phyloP scores from a whole-genome alignment of 53 echinoderm and acorn worm genomes.

The Paracentrotus lividus region DNA sequence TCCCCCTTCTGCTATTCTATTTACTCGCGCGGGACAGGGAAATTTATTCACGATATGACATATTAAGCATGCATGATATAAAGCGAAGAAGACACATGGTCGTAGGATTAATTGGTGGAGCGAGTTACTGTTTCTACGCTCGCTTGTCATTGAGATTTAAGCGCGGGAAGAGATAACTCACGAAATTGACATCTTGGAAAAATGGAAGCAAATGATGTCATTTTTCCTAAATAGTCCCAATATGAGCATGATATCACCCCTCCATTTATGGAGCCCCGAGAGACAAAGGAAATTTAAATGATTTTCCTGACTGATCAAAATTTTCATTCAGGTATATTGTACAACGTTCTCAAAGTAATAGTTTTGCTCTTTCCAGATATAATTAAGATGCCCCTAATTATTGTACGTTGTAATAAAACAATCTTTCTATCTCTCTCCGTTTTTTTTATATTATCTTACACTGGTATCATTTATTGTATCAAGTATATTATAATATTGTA shows the following conservation, averaged over 20 bases:
- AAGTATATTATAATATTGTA: too few relatives aligned
- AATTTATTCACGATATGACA: conserved; percentile 22
- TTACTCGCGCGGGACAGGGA: conserved; percentile 25
- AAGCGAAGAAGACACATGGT: conserved; percentile 51
- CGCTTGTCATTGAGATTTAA: conserved; percentile 20
- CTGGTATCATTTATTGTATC: too few relatives aligned
- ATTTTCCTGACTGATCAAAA: conserved; percentile 21
- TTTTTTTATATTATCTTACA: too few relatives aligned
- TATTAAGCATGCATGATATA: too few relatives aligned
- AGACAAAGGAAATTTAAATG: conserved; percentile 44
- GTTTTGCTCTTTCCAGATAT: too few relatives aligned
- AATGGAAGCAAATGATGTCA: conserved; percentile 47
- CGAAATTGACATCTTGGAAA: conserved; percentile 45
- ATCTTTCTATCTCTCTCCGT: too few relatives aligned
- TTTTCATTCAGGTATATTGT: neutral
- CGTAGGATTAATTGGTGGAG: conserved; percentile 12
- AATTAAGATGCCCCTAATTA: too few relatives aligned
- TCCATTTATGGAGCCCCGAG: neutral
- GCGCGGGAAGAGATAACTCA: conserved; percentile 2
- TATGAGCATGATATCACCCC: neutral
- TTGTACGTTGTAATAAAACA: too few relatives aligned
- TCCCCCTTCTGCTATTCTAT: conserved; percentile 57
- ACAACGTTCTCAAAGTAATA: too few relatives aligned
- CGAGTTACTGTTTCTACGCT: conserved; percentile 12
- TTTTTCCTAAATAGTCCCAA: conserved; percentile 38